Evolutionary conservation across 1,140 invertebrate species (phyloP).

Genomic region (Drosophila lini): DNA sequence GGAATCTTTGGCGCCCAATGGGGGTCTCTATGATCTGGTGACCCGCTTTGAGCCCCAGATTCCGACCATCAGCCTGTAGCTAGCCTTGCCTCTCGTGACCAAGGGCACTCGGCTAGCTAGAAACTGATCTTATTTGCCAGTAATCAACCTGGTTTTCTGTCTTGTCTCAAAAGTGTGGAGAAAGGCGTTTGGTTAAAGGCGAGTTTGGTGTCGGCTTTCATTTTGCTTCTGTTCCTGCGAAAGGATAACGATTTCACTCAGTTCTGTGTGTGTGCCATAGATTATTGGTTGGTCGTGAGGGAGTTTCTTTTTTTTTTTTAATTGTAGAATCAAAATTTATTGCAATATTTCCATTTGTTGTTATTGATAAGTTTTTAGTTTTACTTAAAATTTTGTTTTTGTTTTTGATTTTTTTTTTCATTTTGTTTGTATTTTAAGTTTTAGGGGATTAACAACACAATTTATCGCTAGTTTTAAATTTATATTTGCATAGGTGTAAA

Average conservation of each 20-base stretch:
- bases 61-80: constrained; percentile 16
- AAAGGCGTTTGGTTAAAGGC: constrained; percentile 37
- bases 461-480: constrained; percentile 63
- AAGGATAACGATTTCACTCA: constrained; percentile 28
- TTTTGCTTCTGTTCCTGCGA: constrained; percentile 28
- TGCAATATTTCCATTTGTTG: constrained; percentile 49
- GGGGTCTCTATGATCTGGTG: neutral
- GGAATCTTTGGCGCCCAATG: constrained; percentile 18
- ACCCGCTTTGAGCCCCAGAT: constrained; percentile 22
- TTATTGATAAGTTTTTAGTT: constrained; percentile 42
- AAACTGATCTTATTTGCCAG: constrained; percentile 3
- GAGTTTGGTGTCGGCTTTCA: constrained; percentile 37
- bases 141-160: neutral
- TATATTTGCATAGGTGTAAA: constrained; percentile 61
- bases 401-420: constrained; percentile 40
- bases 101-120: constrained; percentile 7
- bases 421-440: constrained; percentile 33
- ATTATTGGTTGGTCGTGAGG: constrained; percentile 33
- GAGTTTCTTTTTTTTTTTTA: constrained; percentile 16
- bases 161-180: neutral
- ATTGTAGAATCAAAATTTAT: constrained; percentile 63
- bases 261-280: constrained; percentile 40
- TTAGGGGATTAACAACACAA: constrained; percentile 70
- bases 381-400: constrained; percentile 50
- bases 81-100: constrained; percentile 1